Evolutionary conservation across 2,113 vertebrate genomes (phyloP), one percentile per base, ranked within the genome.

Genomic region (Corvus cornix): DNA sequence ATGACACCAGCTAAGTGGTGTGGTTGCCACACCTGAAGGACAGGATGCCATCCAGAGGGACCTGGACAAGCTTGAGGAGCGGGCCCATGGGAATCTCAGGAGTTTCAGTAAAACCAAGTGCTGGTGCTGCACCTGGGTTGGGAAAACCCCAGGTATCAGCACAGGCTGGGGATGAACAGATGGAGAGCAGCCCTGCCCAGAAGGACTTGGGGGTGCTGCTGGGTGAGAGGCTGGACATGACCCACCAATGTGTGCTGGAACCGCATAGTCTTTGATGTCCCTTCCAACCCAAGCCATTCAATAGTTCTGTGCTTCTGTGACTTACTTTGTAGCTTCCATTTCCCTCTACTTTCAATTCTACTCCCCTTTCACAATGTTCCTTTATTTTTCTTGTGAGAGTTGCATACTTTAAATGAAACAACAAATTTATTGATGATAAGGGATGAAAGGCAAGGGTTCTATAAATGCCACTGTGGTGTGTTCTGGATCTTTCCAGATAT

Each of bases 121-220:
- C 28, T 0, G 28, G 9, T 68, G 39, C n/a, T 89, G 7, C 5
- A 3, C 13, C 11, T 53, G 35, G 23, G 3, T 7, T 1, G 4
- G n/a, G 20, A 4, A 24, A 60, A 0, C 0, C 13, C 23, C 11
- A 0, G 1, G 5, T 31, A 9, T 3, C n/a, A n/a, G 7, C 55
- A 7, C 24, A 41, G 46, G 24, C 60, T 75, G 53, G 30, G 37
- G 18, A 68, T 48, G 53, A 4, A 4, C 33, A 67, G 33, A 9
- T 6, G 2, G 8, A 51, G 46, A 60, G 7, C 53, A 75, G 69
- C 53, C 46, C 24, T 68, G 24, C 16, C 11, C 16, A 26, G 31
- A 24, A 16, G 24, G 46, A 41, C 46, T 2, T 41, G 53, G 13
- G 33, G 20, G 14, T 53, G 53, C 53, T n/a, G 37, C 9, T 68